A percentile compares a stretch with the other conserved stretches of the same genome.
phyloP scores from a whole-genome alignment of 2,797 vertebrate species.

The Myotis vivesi region DNA sequence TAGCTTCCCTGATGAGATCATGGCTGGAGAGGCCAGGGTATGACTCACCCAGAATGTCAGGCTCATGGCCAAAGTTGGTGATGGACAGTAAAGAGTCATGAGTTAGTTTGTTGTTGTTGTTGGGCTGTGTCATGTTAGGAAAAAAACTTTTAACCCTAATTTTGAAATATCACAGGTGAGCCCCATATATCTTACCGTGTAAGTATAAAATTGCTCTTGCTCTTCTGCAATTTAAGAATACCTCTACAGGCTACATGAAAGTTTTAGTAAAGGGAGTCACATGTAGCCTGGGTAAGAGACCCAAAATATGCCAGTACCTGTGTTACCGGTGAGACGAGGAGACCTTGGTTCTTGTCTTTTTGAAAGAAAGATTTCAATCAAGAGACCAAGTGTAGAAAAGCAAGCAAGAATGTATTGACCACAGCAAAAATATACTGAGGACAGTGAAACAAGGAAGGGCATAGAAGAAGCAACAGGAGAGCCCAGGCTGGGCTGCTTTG shows the following conservation, averaged over 20 bases:
- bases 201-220: neutral
- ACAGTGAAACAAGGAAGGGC: neutral
- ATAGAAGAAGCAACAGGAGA: neutral
- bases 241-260: neutral
- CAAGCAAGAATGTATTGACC: neutral
- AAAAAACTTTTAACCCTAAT: neutral
- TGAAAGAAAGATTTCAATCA: neutral
- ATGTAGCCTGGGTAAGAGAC: neutral
- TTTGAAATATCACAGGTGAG: neutral
- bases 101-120: neutral
- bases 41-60: neutral
- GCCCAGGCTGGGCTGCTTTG: neutral
- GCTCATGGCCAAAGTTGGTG: neutral
- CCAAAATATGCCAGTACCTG: neutral
- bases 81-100: neutral
- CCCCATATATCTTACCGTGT: neutral
- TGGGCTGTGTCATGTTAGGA: neutral
- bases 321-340: neutral
- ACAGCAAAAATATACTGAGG: neutral
- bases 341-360: neutral
- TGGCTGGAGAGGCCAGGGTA: neutral
- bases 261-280: neutral
- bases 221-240: neutral
- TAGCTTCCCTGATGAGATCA: neutral
- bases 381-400: neutral